phyloP scores from a whole-genome alignment of 2,888 invertebrate species.

The Amorpha juglandis region DNA sequence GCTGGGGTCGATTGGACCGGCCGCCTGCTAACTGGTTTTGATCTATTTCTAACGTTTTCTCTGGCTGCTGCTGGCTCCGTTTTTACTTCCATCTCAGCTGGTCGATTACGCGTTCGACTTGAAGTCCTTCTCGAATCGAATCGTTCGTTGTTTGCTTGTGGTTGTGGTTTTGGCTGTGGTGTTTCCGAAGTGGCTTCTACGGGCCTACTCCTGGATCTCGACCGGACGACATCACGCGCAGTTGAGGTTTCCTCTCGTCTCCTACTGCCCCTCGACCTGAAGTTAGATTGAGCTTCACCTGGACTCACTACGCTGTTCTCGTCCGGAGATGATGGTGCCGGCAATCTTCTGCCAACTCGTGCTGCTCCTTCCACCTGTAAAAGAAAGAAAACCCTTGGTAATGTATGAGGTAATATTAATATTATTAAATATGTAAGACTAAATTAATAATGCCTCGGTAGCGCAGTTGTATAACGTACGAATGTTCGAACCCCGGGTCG shows the following conservation, averaged over 20 bases:
- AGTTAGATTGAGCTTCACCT: conserved; percentile 55
- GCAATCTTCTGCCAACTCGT: conserved; percentile 63
- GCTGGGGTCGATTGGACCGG: conserved; percentile 45
- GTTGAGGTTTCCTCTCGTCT: conserved; percentile 58
- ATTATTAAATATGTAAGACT: background rate
- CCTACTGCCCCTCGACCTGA: conserved; percentile 61
- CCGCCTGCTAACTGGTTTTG: conserved; percentile 50
- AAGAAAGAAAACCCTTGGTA: conserved; percentile 24
- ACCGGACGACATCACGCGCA: conserved; percentile 51
- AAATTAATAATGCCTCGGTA: too few species aligned
- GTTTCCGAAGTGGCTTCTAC: conserved; percentile 45
- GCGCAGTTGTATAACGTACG: too few species aligned
- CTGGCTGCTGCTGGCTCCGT: conserved; percentile 49
- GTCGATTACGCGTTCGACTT: conserved; percentile 65
- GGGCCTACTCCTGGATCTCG: conserved; percentile 61
- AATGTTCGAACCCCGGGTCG: too few species aligned
- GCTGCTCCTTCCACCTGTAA: conserved; percentile 69
- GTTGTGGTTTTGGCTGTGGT: conserved; percentile 47
- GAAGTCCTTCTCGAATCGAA: conserved; percentile 69
- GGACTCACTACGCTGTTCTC: conserved; percentile 47
- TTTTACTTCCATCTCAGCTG: conserved; percentile 47
- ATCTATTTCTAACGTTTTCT: conserved; percentile 58
- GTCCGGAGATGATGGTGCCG: conserved; percentile 52
- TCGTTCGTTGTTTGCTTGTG: conserved; percentile 63
- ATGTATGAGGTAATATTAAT: background rate